phyloP scores from a whole-genome alignment of 2,797 vertebrate species.

The Phoebastria nigripes region DNA sequence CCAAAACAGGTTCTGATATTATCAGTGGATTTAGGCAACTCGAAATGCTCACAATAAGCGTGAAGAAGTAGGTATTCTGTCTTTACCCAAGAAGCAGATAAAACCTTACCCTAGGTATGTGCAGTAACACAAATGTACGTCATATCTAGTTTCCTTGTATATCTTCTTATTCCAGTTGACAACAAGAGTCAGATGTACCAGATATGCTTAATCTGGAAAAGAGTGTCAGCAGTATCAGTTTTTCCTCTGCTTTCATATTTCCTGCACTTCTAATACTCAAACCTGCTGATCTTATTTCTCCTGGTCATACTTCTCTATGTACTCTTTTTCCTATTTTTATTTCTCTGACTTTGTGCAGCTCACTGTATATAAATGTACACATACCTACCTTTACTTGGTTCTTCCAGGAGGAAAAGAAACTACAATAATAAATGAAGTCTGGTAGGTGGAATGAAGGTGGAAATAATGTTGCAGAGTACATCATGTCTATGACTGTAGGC shows the following conservation, averaged over 20 bases:
- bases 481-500: background rate
- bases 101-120: background rate
- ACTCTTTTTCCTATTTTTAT: background rate
- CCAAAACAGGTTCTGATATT: background rate
- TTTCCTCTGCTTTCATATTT: background rate
- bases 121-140: background rate
- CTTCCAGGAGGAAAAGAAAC: background rate
- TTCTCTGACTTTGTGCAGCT: background rate
- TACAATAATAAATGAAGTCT: background rate
- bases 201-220: slow-evolving; percentile 2
- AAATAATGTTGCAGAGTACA: background rate
- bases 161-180: slow-evolving; percentile 8
- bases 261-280: background rate
- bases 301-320: background rate
- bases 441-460: background rate
- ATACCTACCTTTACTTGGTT: background rate
- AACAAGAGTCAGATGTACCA: slow-evolving; percentile 14
- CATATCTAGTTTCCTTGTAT: background rate
- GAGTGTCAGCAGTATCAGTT: background rate
- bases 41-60: background rate
- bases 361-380: background rate
- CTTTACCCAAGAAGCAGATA: background rate
- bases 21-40: background rate
- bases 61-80: background rate
- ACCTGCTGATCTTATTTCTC: background rate